Evolutionary conservation across 2,797 vertebrate species (phyloP).

Genomic region (Saguinus oedipus): DNA sequence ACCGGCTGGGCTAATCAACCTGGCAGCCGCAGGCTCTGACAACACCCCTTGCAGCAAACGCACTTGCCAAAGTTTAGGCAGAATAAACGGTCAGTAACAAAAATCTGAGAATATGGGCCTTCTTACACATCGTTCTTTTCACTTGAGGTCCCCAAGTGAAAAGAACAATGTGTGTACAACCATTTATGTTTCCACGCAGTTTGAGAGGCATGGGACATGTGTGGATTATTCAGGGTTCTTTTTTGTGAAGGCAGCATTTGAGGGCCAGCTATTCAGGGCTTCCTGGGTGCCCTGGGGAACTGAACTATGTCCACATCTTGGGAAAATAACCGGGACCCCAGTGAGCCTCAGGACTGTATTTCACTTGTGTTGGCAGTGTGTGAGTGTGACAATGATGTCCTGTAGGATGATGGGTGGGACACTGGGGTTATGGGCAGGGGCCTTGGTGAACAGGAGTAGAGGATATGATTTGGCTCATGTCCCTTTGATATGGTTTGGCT

Average conservation of each 20-base stretch:
- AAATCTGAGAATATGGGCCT: not conserved
- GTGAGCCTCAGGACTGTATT: conserved; percentile 26
- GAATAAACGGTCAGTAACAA: not conserved
- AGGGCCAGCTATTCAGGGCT: not conserved
- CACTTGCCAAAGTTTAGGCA: not conserved
- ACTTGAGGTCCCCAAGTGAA: not conserved
- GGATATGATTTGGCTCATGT: not conserved
- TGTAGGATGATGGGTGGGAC: too few relatives aligned
- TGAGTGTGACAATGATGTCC: not conserved
- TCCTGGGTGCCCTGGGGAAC: not conserved
- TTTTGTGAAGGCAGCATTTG: not conserved
- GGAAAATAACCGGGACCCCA: conserved; percentile 63
- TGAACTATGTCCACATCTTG: conserved; percentile 45
- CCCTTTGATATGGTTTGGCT: not conserved
- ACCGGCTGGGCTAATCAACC: conserved; percentile 59
- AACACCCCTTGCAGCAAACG: fast-evolving
- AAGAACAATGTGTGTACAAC: not conserved
- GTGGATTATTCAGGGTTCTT: not conserved
- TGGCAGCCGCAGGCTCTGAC: not conserved
- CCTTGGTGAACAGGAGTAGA: too few relatives aligned
- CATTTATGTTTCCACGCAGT: not conserved
- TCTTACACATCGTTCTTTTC: not conserved
- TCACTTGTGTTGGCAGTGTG: conserved; percentile 41
- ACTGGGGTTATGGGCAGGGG: fast-evolving
- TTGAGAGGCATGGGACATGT: not conserved